These are phyloP conservation scores for Sceliomorpha sp. DNA, from an alignment of 2,888 invertebrate genomes.

Conservation along the genomic window DNA sequence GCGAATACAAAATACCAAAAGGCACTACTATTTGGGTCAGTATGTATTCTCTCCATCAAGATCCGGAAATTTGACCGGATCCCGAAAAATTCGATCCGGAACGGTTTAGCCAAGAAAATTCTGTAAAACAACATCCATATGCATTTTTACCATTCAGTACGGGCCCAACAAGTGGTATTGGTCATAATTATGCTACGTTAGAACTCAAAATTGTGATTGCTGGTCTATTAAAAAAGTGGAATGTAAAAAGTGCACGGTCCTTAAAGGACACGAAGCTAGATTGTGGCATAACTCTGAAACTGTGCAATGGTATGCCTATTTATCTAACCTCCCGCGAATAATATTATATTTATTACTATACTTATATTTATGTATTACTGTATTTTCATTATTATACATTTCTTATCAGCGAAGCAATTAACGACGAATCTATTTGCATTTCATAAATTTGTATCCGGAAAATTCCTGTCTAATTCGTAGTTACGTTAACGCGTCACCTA, in stretches of 20 bases:
- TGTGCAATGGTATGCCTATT: constrained; percentile 52
- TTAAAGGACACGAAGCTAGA: constrained; percentile 55
- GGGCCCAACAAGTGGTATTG: constrained; percentile 57
- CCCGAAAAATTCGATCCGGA: constrained; percentile 65
- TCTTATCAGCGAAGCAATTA: too few species aligned
- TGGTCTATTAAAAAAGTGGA: constrained; percentile 64
- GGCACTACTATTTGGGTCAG: constrained; percentile 39
- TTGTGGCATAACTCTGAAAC: constrained; percentile 59
- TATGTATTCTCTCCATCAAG: constrained; percentile 51
- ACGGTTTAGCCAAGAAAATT: constrained; percentile 61
- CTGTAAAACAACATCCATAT: constrained; percentile 59
- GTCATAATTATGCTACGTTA: constrained; percentile 64
- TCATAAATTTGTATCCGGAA: too few species aligned
- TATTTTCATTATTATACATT: too few species aligned
- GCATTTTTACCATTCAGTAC: constrained; percentile 61
- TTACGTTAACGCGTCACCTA: too few species aligned
- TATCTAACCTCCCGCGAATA: constrained; percentile 49
- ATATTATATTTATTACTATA: too few species aligned
- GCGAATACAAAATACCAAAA: constrained; percentile 53
- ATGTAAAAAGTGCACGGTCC: constrained; percentile 60
- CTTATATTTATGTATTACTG: too few species aligned
- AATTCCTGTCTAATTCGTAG: too few species aligned
- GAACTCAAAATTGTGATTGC: constrained; percentile 63
- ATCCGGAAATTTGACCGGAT: constrained; percentile 57
- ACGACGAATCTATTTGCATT: too few species aligned